Conservation (phyloP, 2,888 invertebrate genomes). For the Cerastis rubricosa region DNA sequence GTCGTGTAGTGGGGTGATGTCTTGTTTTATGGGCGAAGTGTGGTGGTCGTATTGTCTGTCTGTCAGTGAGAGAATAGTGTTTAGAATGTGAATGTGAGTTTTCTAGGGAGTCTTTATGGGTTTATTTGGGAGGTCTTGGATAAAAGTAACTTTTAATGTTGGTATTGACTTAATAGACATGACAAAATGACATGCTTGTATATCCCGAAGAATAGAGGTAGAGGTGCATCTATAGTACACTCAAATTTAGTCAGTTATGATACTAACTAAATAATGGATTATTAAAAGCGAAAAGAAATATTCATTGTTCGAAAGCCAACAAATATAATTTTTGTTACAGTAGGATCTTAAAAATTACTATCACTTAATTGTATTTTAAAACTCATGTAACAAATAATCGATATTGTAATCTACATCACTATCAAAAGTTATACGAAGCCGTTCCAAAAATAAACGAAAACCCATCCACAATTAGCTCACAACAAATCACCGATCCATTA, state of each 20-base stretch:
- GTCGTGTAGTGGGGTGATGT: constrained; percentile 53
- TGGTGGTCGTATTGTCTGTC: constrained; percentile 40
- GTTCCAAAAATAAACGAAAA: constrained; percentile 57
- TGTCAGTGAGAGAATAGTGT: constrained; percentile 17
- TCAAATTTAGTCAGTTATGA: not conserved
- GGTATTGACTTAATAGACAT: not conserved
- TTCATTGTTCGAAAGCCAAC: not conserved
- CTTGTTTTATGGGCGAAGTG: constrained; percentile 58
- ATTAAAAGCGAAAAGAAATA: no score
- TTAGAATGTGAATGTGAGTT: constrained; percentile 2
- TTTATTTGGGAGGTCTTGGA: constrained; percentile 2
- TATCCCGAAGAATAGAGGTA: not conserved
- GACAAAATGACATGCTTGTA: not conserved
- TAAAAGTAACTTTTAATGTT: not conserved
- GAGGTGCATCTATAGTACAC: not conserved
- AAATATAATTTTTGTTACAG: not conserved
- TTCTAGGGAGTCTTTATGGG: not conserved
- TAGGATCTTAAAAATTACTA: not conserved
- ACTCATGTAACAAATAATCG: not conserved
- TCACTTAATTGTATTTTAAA: not conserved
- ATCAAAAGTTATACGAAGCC: not conserved
- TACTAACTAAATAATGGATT: not conserved
- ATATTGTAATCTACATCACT: constrained; percentile 20
- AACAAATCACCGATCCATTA: constrained; percentile 86
- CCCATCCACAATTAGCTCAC: constrained; percentile 74